Percentiles rank a stretch among this genome's conserved stretches.
These are phyloP conservation scores for Mantis religiosa DNA, from an alignment of 2,888 invertebrate species.

Conservation along the genomic window DNA sequence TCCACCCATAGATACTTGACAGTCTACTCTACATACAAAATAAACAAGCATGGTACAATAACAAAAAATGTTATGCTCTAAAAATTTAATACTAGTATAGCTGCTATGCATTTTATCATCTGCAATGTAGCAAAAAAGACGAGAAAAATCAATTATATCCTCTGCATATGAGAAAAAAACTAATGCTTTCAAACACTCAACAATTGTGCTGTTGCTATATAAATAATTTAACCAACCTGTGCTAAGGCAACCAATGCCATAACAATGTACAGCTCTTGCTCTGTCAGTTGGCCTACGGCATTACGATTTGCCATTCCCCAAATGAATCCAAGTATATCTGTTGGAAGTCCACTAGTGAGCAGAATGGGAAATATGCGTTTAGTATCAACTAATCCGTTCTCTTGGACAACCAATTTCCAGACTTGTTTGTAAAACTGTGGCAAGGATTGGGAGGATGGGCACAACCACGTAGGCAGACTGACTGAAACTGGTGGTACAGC, in stretches of 20 bases:
- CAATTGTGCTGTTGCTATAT: too few species aligned
- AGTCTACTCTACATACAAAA: too few species aligned
- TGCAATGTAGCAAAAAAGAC: too few species aligned
- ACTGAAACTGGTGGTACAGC: background rate
- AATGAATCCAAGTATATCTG: conserved; percentile 48
- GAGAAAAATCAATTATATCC: too few species aligned
- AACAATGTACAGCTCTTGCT: conserved; percentile 47
- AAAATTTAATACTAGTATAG: too few species aligned
- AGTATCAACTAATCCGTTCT: conserved; percentile 43
- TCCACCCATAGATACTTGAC: too few species aligned
- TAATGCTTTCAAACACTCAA: too few species aligned
- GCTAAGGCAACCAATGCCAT: conserved; percentile 49
- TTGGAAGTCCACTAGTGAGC: conserved; percentile 47
- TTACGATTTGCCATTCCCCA: conserved; percentile 49
- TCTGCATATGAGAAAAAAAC: too few species aligned
- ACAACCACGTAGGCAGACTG: conserved; percentile 44
- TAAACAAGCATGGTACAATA: too few species aligned
- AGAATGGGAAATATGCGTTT: conserved; percentile 46
- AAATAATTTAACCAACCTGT: conserved; percentile 39
- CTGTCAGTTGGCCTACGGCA: conserved; percentile 47
- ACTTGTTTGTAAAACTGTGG: conserved; percentile 45
- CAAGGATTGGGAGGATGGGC: conserved; percentile 43
- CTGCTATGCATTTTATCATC: too few species aligned
- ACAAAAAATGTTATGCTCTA: too few species aligned
- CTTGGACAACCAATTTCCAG: conserved; percentile 44